phyloP scores from a whole-genome alignment of 1,140 invertebrate species.

The Trichogramma pretiosum region DNA sequence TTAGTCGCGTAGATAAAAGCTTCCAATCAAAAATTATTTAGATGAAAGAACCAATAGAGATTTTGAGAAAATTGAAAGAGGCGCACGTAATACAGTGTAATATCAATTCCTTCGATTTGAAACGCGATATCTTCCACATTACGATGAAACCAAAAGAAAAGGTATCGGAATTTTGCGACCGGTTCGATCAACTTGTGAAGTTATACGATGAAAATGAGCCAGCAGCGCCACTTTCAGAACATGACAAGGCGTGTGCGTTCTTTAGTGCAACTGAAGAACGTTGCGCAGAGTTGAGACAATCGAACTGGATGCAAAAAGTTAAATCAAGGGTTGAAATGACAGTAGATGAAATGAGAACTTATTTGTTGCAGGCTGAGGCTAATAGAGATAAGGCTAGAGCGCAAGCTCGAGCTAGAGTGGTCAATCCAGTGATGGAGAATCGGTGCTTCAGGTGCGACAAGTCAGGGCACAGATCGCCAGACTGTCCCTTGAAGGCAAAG shows the following conservation, averaged over 20 bases:
- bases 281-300: not conserved
- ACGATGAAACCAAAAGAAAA: conserved; percentile 21
- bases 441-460: not conserved
- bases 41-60: conserved; percentile 19
- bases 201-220: not conserved
- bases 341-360: not conserved
- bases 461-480: not conserved
- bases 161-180: conserved; percentile 20
- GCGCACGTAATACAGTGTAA: conserved; percentile 20
- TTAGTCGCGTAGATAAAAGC: conserved; percentile 21
- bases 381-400: not conserved
- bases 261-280: not conserved
- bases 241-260: not conserved
- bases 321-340: not conserved
- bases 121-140: conserved; percentile 19
- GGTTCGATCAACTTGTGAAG: conserved; percentile 12
- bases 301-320: not conserved
- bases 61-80: conserved; percentile 17
- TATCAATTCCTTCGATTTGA: conserved; percentile 18
- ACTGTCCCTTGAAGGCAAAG: not conserved
- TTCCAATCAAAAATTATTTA: conserved; percentile 24
- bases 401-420: not conserved
- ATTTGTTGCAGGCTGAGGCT: not conserved
- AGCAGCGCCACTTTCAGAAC: not conserved
- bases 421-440: not conserved